Evolutionary conservation across 2,888 invertebrate genomes (phyloP).

Genomic region (Dolichomitus sp.): DNA sequence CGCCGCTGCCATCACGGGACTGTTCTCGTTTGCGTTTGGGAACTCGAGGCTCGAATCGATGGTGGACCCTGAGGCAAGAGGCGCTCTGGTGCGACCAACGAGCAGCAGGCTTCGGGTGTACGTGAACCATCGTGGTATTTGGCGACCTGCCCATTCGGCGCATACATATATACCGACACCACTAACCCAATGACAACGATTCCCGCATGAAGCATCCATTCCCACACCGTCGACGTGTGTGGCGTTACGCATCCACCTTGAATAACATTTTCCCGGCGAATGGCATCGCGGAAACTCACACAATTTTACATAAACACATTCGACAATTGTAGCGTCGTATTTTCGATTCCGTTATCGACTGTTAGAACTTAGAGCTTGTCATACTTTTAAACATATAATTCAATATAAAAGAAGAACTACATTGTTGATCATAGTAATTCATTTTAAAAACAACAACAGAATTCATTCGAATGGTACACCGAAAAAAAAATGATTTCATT

Average conservation of each 20-base stretch:
- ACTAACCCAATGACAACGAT: slow-evolving; percentile 30
- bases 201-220: slow-evolving; percentile 1
- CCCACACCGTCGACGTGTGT: neutral
- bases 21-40: slow-evolving; percentile 45
- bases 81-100: slow-evolving; percentile 21
- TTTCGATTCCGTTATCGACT: neutral
- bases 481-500: no score
- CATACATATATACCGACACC: slow-evolving; percentile 1
- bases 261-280: slow-evolving; percentile 59
- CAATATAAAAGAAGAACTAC: no score
- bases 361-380: no score
- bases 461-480: no score
- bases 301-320: slow-evolving; percentile 3
- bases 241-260: slow-evolving; percentile 47
- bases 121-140: slow-evolving; percentile 59
- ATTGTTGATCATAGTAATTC: no score
- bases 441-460: no score
- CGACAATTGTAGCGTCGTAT: neutral
- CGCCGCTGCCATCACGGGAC: slow-evolving; percentile 6
- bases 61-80: slow-evolving; percentile 57
- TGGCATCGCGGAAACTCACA: slow-evolving; percentile 32
- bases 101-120: slow-evolving; percentile 44
- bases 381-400: no score
- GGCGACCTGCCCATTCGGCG: slow-evolving; percentile 56
- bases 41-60: slow-evolving; percentile 62